Evolutionary conservation across 2,797 vertebrate species (phyloP), one percentile per base, ranked within the genome.

Genomic region (Falco peregrinus): DNA sequence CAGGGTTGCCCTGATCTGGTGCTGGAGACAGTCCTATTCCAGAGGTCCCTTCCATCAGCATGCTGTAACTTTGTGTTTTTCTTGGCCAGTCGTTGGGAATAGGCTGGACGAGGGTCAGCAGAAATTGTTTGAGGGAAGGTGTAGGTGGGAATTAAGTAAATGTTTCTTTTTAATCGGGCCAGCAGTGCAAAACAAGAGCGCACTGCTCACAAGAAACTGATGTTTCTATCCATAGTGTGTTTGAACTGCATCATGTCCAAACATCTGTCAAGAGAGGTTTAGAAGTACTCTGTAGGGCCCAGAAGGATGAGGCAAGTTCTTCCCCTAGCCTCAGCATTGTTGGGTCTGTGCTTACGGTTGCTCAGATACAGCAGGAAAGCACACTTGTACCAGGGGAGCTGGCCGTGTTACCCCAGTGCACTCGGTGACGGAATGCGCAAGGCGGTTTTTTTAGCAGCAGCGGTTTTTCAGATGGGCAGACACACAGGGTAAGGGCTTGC

Each of bases 301-400:
- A 51, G 33, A 51, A 29, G 12, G 64, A 45, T 33, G 18, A 61
- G 39, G 8, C 69, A 35, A 45, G 47, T 28, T 60, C 54, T 45
- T 45, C 31, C 63, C 26, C 43, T 45, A 19, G 73, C 12, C 39
- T 53, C 56, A 22, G 64, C 3, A 5, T 37, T 37, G 11, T 11
- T 51, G 18, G 3, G 45, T 31, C 63, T 26, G 8, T 45, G 37
- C 26, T 68, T 75, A 16, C n/a, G 28, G 18, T 10, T 57, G 35
- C 51, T 84, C 24, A 29, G 26, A 10, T 35, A 20, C 45, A 76
- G 35, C 21, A 20, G 25, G 70, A 67, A 67, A 16, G 26, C 33
- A 35, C 16, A 20, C 4, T 0, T 9, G 41, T 21, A 21, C 33
- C 28, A 9, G 33, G 0, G 1, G 37, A 37, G 35, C 35, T 20